Conservation (phyloP, 2,797 vertebrate species). For the Syncerus caffer region DNA sequence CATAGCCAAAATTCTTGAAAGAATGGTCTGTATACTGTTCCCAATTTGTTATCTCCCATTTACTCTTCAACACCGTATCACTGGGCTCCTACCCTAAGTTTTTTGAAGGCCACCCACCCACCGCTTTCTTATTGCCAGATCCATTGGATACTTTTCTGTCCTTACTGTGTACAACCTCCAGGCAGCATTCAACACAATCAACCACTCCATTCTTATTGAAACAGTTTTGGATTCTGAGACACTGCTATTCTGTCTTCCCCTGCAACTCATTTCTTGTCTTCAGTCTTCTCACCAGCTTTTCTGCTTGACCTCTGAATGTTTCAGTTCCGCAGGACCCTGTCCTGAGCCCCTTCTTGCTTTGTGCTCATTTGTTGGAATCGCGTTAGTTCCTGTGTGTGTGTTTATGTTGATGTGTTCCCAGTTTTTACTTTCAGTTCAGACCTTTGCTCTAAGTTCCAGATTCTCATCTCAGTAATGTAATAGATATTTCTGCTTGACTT, state of each 20-base stretch:
- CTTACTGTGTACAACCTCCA: neutral
- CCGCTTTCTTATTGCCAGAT: neutral
- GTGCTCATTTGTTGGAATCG: neutral
- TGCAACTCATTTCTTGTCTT: neutral
- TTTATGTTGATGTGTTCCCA: neutral
- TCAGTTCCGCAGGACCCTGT: neutral
- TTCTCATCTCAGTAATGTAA: neutral
- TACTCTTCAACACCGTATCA: neutral
- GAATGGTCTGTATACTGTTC: neutral
- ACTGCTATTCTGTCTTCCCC: neutral
- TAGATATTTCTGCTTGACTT: neutral
- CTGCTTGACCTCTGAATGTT: neutral
- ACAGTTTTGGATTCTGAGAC: neutral
- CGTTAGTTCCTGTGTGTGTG: neutral
- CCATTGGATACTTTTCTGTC: neutral
- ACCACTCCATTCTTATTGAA: neutral
- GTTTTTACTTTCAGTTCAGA: neutral
- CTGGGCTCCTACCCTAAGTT: neutral
- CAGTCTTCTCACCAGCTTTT: neutral
- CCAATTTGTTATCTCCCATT: neutral
- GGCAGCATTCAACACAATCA: neutral
- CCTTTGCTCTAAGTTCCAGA: neutral
- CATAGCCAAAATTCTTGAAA: neutral
- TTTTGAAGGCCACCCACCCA: neutral
- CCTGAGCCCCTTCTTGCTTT: neutral